Evolutionary conservation across 2,797 vertebrate species (phyloP).

Genomic region (Brachyrhaphis roseni): DNA sequence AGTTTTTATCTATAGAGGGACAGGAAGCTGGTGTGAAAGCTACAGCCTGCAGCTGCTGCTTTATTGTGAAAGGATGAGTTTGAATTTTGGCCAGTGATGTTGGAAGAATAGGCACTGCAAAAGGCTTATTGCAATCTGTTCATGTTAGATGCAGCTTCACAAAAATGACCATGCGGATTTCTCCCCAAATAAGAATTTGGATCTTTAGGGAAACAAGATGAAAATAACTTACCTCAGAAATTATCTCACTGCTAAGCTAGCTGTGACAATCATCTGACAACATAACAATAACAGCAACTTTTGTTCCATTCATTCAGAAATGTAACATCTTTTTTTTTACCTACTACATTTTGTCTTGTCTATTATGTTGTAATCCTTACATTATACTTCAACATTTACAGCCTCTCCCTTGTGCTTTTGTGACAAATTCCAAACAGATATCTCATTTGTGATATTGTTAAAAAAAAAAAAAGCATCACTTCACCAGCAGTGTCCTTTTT

Average conservation of each 20-base stretch:
- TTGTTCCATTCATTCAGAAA: background rate
- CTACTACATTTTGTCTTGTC: background rate
- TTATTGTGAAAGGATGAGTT: background rate
- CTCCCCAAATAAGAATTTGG: background rate
- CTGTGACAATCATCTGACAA: background rate
- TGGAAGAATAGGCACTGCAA: background rate
- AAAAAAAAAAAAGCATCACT: constrained; percentile 2
- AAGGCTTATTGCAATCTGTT: background rate
- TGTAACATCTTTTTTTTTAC: background rate
- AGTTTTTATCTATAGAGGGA: background rate
- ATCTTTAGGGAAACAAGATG: background rate
- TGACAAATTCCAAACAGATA: constrained; percentile 17
- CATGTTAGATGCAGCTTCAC: background rate
- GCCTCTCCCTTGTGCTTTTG: background rate
- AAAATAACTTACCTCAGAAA: background rate
- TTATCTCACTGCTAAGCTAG: background rate
- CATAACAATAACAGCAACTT: background rate
- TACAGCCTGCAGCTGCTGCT: background rate
- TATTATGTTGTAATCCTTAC: background rate
- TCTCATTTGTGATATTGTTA: background rate
- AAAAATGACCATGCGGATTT: background rate
- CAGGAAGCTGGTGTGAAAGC: background rate
- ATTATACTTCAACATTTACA: background rate
- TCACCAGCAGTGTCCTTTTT: background rate
- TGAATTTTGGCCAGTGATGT: background rate